Conservation (phyloP, 2,797 vertebrate genomes). For the Ptychadena robeensis region DNA sequence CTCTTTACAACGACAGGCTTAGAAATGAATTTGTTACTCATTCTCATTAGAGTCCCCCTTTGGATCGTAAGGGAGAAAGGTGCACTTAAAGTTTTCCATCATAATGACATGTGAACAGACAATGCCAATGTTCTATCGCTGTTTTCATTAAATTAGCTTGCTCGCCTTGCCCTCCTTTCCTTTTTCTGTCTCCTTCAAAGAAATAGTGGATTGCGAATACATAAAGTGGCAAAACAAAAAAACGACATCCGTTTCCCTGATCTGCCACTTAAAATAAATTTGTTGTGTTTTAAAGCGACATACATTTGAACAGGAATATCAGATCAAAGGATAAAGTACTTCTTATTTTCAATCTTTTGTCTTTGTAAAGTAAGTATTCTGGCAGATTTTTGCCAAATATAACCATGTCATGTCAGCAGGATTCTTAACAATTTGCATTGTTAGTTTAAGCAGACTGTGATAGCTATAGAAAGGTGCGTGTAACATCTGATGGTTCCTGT, state of each 20-base stretch:
- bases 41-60: conserved; percentile 64
- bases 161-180: conserved; percentile 61
- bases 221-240: conserved; percentile 63
- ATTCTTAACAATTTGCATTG: conserved; percentile 67
- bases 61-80: conserved; percentile 67
- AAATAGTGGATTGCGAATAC: conserved; percentile 57
- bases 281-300: conserved; percentile 58
- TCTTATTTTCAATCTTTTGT: conserved; percentile 64
- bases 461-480: conserved; percentile 60
- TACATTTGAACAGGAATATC: conserved; percentile 65
- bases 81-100: conserved; percentile 65
- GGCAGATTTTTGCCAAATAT: conserved; percentile 64
- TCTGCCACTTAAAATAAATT: conserved; percentile 59
- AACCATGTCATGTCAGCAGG: conserved; percentile 64
- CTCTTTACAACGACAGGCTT: conserved; percentile 50
- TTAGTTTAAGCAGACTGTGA: conserved; percentile 66
- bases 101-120: conserved; percentile 64
- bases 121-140: conserved; percentile 63
- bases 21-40: conserved; percentile 58
- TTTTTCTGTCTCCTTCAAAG: conserved; percentile 62
- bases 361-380: conserved; percentile 64
- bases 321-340: conserved; percentile 64
- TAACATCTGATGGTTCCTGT: conserved; percentile 60
- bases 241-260: conserved; percentile 63
- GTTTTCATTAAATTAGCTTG: conserved; percentile 69